Evolutionary conservation across 2,888 invertebrate species (phyloP).

Genomic region (Phyllotreta striolata): DNA sequence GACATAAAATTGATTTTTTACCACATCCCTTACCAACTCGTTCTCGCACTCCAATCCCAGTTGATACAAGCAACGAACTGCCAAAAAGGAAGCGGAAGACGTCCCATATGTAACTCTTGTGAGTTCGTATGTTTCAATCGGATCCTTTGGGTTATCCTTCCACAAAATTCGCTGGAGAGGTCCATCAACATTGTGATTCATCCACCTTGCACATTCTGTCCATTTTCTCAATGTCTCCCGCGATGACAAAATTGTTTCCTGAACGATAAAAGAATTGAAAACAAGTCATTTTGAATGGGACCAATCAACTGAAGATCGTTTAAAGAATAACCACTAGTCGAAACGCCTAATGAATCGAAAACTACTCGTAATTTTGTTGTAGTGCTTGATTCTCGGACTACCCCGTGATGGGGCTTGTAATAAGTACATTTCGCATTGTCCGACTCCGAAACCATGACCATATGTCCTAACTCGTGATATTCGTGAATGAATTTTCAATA

Average conservation of each 20-base stretch:
- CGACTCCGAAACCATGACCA: conserved; percentile 16
- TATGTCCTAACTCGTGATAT: conserved; percentile 32
- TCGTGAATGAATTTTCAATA: conserved; percentile 33
- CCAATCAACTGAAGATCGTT: conserved; percentile 34
- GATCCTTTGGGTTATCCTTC: conserved; percentile 42
- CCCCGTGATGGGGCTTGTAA: conserved; percentile 34
- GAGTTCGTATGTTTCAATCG: conserved; percentile 38
- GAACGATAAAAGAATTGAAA: conserved; percentile 19
- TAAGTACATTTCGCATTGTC: conserved; percentile 10
- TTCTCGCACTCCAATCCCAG: too few relatives aligned
- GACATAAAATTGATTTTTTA: too few relatives aligned
- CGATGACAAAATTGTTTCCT: conserved; percentile 20
- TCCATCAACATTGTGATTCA: conserved; percentile 19
- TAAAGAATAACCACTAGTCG: conserved; percentile 24
- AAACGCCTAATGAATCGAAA: conserved; percentile 46
- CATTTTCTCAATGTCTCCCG: conserved; percentile 31
- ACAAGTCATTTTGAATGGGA: conserved; percentile 16
- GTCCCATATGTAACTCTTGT: conserved; percentile 54
- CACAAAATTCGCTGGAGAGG: conserved; percentile 53
- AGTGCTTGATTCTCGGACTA: conserved; percentile 18
- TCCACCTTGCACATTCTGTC: conserved; percentile 29
- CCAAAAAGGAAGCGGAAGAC: conserved; percentile 47
- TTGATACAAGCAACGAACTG: conserved; percentile 35
- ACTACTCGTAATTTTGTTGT: conserved; percentile 29
- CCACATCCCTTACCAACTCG: too few relatives aligned